Base-by-base conservation (phyloP, 2,888 invertebrate genomes). In the Parascotia fuliginaria region DNA sequence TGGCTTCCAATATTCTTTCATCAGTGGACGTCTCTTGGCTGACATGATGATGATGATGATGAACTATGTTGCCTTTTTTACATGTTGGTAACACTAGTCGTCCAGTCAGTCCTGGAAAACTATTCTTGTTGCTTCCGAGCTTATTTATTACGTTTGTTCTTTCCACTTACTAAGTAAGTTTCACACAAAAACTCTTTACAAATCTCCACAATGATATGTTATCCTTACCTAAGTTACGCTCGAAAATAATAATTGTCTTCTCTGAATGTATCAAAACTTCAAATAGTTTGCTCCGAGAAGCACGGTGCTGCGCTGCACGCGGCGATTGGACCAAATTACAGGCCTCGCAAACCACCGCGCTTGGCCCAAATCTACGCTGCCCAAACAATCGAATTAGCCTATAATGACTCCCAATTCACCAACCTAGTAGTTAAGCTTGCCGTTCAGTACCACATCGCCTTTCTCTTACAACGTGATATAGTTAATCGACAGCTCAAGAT, bases 371-470 rank as follows among this genome's bases (percentile, higher is more conserved):
- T 83, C 84, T 81, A 82, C 83, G 81, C 77, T 84, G 80, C 84
- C 88, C 88, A 88, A 89, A 89, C 85, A 89, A 85, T 85, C 85
- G 80, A 87, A 88, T 89, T 89, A 87, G 79, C 70, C 75, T 75
- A 74, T 89, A 89, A 89, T 89, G 79, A 83, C 81, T 70, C 65
- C 71, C 67, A 45, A 41, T 45, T 31, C 42, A 74, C 61, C 54
- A 49, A 57, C 60, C 67, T 64, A 67, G 64, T 63, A 52, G 64
- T 70, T 68, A 50, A 41, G 34, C 28, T 51, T 50, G 58, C 52
- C 49, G 57, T 66, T 54, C 53, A 40, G 38, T 46, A 52, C 47
- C 54, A 28, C 39, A 53, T 19, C 28, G 37, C 47, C 67, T 68
- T 68, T 68, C 67, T 63, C 70, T 63, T 34, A 36, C 49, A 52